These are phyloP conservation scores for Caenorhabditis inopinata DNA, from an alignment of 1,140 invertebrate genomes.

Conservation along the genomic window DNA sequence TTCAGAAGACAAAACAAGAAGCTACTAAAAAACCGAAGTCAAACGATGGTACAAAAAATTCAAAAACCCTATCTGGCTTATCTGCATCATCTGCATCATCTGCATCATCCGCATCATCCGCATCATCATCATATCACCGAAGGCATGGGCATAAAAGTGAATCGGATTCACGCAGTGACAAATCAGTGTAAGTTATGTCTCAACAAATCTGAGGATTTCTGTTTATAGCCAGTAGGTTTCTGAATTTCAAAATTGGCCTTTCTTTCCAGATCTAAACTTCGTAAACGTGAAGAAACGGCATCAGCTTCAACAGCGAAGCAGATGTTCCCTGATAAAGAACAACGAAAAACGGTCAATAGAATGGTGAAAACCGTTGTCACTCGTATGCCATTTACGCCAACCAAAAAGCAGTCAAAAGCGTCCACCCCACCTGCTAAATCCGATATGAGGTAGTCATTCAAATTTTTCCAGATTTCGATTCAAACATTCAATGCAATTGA, in stretches of 20 bases:
- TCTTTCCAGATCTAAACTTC: no score
- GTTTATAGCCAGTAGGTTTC: no score
- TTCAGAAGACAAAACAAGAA: constrained; percentile 14
- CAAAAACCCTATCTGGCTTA: neutral
- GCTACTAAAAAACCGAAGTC: neutral
- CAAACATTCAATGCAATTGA: no score
- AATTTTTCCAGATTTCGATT: neutral
- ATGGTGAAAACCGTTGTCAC: neutral
- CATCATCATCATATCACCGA: neutral
- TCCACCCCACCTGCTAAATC: neutral
- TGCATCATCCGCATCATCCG: neutral
- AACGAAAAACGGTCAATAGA: neutral
- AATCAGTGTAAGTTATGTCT: neutral
- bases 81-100: neutral
- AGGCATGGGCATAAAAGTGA: neutral
- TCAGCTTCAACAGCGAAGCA: neutral
- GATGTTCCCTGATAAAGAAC: neutral
- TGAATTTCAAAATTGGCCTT: no score
- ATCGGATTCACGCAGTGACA: neutral
- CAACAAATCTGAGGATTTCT: neutral
- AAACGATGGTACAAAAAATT: neutral
- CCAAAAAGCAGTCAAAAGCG: neutral
- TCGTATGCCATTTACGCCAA: neutral
- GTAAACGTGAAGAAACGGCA: neutral
- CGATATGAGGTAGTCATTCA: neutral